These are phyloP conservation scores for Rhinichthys osculus DNA, from an alignment of 2,797 vertebrate genomes.

Conservation along the genomic window DNA sequence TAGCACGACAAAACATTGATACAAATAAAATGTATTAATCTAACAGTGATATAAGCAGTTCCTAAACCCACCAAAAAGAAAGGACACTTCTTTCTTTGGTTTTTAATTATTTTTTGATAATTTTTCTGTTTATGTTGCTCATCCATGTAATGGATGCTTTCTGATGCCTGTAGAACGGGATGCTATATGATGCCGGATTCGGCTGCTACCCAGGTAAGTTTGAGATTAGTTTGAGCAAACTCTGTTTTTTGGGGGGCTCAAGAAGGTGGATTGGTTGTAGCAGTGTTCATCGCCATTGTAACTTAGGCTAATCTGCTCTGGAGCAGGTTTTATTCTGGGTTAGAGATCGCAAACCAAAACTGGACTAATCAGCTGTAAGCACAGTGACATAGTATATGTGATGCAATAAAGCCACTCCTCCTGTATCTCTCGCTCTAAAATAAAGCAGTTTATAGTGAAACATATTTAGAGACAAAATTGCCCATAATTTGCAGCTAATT, in stretches of 20 bases:
- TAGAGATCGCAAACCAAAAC: too few species aligned
- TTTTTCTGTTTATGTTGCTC: neutral
- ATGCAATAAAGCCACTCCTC: neutral
- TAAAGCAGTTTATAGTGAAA: too few species aligned
- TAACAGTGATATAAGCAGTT: neutral
- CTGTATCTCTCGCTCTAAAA: neutral
- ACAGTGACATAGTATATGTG: neutral
- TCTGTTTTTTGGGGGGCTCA: too few species aligned
- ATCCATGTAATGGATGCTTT: neutral
- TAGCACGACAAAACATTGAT: neutral
- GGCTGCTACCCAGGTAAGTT: neutral
- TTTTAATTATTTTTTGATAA: neutral
- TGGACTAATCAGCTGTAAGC: too few species aligned
- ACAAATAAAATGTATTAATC: neutral
- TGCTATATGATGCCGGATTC: neutral
- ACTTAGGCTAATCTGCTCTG: too few species aligned
- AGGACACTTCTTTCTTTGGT: neutral
- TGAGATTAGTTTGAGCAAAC: too few species aligned
- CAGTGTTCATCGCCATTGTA: too few species aligned
- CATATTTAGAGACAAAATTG: too few species aligned
- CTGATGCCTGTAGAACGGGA: neutral
- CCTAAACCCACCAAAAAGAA: neutral
- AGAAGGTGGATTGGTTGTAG: too few species aligned
- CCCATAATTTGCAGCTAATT: too few species aligned
- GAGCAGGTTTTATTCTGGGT: too few species aligned